Percentiles rank a stretch among this genome's conserved stretches.
These are phyloP conservation scores for Nyctibius grandis DNA, from an alignment of 2,797 vertebrate genomes.

Conservation along the genomic window DNA sequence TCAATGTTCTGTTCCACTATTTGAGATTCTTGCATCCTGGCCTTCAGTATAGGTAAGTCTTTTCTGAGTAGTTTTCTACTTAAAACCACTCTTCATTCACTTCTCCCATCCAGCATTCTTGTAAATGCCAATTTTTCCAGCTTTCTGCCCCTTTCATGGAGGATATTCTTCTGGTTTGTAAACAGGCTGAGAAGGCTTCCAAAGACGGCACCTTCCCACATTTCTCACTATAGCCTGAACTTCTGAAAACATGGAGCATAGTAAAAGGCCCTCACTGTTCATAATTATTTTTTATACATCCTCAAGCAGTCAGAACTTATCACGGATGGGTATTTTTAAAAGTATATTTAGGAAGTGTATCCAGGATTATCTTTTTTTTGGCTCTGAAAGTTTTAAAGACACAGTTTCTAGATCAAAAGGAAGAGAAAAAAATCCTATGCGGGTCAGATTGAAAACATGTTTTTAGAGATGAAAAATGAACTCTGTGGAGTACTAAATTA, in stretches of 20 bases:
- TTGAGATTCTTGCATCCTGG: not conserved
- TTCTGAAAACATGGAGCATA: not conserved
- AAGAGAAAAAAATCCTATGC: not conserved
- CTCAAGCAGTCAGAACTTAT: not conserved
- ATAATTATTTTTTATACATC: not conserved
- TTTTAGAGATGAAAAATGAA: conserved; percentile 63
- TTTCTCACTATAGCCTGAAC: not conserved
- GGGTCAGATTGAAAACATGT: not conserved
- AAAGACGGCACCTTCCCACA: not conserved
- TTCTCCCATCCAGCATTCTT: not conserved
- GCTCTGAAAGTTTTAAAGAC: not conserved
- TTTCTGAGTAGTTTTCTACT: not conserved
- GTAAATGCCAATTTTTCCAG: not conserved
- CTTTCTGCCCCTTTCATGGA: not conserved
- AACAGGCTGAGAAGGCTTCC: not conserved
- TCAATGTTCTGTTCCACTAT: not conserved
- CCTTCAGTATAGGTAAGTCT: not conserved
- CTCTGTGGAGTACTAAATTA: conserved; percentile 35
- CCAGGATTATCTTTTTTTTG: not conserved
- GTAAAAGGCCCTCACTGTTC: not conserved
- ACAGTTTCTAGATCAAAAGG: conserved; percentile 24
- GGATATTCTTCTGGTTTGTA: not conserved
- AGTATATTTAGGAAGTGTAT: not conserved
- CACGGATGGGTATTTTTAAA: not conserved
- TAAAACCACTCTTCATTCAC: not conserved